phyloP scores from a whole-genome alignment of 2,113 vertebrate species.

The Trematomus loennbergii region DNA sequence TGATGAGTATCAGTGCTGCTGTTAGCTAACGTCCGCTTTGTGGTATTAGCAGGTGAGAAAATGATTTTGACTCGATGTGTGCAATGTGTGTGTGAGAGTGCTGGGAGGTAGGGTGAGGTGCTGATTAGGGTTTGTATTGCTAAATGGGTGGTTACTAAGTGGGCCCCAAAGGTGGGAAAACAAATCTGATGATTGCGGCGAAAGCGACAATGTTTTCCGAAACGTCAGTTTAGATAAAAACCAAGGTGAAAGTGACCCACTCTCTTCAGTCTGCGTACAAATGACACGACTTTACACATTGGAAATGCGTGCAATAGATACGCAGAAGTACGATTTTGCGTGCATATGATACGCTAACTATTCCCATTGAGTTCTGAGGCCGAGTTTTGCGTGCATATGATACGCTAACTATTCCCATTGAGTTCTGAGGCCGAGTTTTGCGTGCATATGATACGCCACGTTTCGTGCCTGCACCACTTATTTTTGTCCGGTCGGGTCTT shows the following conservation, averaged over 20 bases:
- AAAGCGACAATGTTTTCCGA: constrained; percentile 60
- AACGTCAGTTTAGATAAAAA: constrained; percentile 71
- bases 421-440: no score
- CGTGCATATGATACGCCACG: no score
- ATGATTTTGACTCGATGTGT: constrained; percentile 35
- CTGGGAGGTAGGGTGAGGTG: constrained; percentile 9
- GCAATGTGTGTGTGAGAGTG: not conserved
- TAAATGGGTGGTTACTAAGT: constrained; percentile 54
- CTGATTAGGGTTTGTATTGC: constrained; percentile 54
- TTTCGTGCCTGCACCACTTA: no score
- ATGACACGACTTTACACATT: no score
- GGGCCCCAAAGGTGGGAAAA: constrained; percentile 60
- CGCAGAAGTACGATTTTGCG: no score
- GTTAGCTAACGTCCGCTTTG: constrained; percentile 80
- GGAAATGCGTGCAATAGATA: no score
- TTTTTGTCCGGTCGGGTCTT: no score
- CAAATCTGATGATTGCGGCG: constrained; percentile 73
- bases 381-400: no score
- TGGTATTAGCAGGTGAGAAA: constrained; percentile 81
- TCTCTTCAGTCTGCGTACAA: no score
- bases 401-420: no score
- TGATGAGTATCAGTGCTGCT: constrained; percentile 74
- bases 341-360: no score
- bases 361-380: no score
- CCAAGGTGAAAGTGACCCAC: constrained; percentile 23